Percentiles rank a stretch among this genome's conserved stretches.
Conservation (phyloP, 2,113 vertebrate species). For the Cricetomys ansorgei region DNA sequence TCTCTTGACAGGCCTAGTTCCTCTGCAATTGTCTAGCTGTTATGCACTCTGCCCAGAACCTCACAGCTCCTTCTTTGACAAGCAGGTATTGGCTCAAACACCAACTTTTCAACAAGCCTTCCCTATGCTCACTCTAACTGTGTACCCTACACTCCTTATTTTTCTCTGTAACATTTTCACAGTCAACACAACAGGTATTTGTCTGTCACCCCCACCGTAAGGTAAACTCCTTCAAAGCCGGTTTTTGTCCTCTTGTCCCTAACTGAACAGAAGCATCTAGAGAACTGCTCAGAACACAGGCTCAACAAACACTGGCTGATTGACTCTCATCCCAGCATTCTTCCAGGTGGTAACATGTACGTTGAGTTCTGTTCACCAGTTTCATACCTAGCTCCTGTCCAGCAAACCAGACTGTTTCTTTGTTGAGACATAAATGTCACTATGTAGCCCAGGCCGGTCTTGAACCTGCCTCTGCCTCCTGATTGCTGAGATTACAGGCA, state of each 20-base stretch:
- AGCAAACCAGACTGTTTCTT: background rate
- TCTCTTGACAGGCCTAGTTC: background rate
- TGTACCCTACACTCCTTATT: background rate
- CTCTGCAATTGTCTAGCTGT: background rate
- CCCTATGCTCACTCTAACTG: background rate
- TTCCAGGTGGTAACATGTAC: background rate
- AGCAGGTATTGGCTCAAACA: background rate
- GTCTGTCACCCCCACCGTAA: background rate
- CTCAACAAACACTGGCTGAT: background rate
- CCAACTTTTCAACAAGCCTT: background rate
- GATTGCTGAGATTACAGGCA: background rate
- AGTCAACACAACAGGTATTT: background rate
- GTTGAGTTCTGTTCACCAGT: background rate
- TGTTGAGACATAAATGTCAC: background rate
- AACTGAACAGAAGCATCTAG: background rate
- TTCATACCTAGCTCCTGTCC: background rate
- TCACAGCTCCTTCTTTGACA: background rate
- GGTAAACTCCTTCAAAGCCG: background rate
- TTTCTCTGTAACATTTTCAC: background rate
- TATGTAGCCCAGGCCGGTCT: background rate
- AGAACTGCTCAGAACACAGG: background rate
- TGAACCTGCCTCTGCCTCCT: background rate
- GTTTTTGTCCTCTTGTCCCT: background rate
- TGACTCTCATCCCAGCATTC: background rate
- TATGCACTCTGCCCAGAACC: too few species aligned